A percentile compares a stretch with the other conserved stretches of the same genome.
These are phyloP conservation scores for Drosophila rufa DNA, from an alignment of 1,140 invertebrate genomes.

Conservation along the genomic window DNA sequence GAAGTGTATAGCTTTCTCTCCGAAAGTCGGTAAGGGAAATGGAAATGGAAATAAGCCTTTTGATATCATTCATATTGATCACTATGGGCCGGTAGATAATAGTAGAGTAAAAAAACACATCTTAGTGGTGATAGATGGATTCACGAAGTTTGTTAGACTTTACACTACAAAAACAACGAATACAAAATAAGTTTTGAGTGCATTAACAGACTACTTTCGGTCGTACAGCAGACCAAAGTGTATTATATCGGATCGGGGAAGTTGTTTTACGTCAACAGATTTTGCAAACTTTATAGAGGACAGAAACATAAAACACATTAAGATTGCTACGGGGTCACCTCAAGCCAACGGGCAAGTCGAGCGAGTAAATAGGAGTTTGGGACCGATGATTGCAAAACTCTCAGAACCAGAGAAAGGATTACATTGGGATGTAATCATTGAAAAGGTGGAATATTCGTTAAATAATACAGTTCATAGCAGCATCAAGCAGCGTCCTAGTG, in stretches of 20 bases:
- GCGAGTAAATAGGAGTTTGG: neutral
- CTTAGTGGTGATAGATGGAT: neutral
- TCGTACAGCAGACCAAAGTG: too few relatives aligned
- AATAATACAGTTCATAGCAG: neutral
- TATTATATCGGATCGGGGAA: neutral
- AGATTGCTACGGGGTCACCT: neutral
- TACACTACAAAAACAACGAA: neutral
- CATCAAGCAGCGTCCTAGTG: too few relatives aligned
- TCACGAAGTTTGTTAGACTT: neutral
- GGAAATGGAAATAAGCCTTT: too few relatives aligned
- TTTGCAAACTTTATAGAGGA: neutral
- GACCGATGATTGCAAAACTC: neutral
- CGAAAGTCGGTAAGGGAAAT: too few relatives aligned
- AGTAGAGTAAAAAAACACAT: too few relatives aligned
- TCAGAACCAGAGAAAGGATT: neutral
- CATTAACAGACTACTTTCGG: neutral
- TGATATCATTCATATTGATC: too few relatives aligned
- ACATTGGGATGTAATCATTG: neutral
- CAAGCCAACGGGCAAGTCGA: neutral
- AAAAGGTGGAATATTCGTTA: neutral
- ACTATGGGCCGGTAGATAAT: too few relatives aligned
- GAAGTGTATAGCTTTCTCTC: too few relatives aligned
- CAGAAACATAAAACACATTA: neutral
- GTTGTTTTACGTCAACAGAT: neutral
- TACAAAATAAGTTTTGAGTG: neutral